Conservation (phyloP, 1,140 invertebrate species). For the Drosophila prosaltans region DNA sequence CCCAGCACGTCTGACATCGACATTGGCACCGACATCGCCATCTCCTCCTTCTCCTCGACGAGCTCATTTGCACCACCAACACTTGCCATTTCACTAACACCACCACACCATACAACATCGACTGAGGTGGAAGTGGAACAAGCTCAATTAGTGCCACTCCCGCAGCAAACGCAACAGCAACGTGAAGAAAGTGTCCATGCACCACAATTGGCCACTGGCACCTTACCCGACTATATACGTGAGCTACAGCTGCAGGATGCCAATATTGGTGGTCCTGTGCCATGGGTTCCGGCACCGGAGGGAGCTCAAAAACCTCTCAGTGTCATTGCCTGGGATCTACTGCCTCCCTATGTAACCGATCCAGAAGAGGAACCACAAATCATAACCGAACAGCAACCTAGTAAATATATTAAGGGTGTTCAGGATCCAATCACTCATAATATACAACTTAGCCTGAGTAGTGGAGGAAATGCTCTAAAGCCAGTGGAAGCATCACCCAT, state of each 20-base stretch:
- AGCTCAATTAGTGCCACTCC: conserved; percentile 60
- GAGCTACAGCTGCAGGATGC: conserved; percentile 70
- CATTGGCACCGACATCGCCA: conserved; percentile 26
- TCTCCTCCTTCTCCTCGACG: conserved; percentile 42
- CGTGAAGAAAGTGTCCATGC: conserved; percentile 27
- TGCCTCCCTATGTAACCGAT: conserved; percentile 51
- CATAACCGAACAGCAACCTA: conserved; percentile 58
- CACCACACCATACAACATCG: conserved; percentile 58
- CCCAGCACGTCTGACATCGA: conserved; percentile 28
- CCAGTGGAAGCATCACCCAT: conserved; percentile 26
- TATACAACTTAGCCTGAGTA: conserved; percentile 60
- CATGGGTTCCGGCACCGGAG: conserved; percentile 61
- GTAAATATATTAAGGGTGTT: conserved; percentile 46
- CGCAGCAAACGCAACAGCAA: conserved; percentile 15
- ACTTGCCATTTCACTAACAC: conserved; percentile 72
- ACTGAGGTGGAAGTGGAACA: conserved; percentile 70
- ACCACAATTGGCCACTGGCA: conserved; percentile 25
- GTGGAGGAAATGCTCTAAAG: conserved; percentile 46
- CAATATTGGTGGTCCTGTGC: conserved; percentile 69
- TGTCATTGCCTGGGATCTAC: conserved; percentile 78
- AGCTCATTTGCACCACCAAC: conserved; percentile 56
- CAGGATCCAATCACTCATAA: conserved; percentile 63
- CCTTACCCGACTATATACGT: conserved; percentile 64
- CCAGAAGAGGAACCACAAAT: conserved; percentile 46
- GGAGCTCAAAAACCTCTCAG: conserved; percentile 44